Base-by-base conservation (phyloP, 2,888 invertebrate species). In the Dynastes grantii region DNA sequence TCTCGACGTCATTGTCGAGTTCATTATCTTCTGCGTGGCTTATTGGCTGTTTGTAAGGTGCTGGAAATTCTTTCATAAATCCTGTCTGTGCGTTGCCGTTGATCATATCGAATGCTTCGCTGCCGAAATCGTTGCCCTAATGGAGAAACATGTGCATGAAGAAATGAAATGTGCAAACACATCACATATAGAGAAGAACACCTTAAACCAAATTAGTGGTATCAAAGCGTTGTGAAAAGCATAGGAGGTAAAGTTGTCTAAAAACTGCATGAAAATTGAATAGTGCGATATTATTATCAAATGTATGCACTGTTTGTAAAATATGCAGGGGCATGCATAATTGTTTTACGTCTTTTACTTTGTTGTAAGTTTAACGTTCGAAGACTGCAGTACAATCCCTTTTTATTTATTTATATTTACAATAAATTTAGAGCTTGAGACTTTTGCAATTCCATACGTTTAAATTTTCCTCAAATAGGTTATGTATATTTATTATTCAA, bases 41-140 rank as follows among this genome's bases (percentile, higher is more conserved):
- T 71, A 68, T 0, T 45, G 51, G 65, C 16, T 65, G 49, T 40
- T 67, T 64, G 3, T 79, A 29, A n/a, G 55, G 78, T 2, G 58
- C 32, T 65, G 76, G 70, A 22, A 76, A 55, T 76, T 76, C 73
- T 61, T 58, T 45, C 2, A 37, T 5, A 16, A 40, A 58, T 40
- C 58, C 73, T 22, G 37, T 37, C 5, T 45, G 61, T 61, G 13
- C 63, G 27, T 61, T 45, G 53, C 40, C 40, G 16, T 85, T 85
- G 27, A 51, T 22, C 68, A 68, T 68, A 75, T 87, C 87, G 68
- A 87, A 86, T 32, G 83, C 84, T 84, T 87, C 88, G 70, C 87
- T 83, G 80, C 84, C 83, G 78, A 81, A 81, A 67, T 79, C 71
- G 76, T 73, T 77, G 55, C 76, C 84, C 84, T 85, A 80, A 81